Evolutionary conservation across 1,140 invertebrate species (phyloP).

Genomic region (Daktulosphaira vitifoliae): DNA sequence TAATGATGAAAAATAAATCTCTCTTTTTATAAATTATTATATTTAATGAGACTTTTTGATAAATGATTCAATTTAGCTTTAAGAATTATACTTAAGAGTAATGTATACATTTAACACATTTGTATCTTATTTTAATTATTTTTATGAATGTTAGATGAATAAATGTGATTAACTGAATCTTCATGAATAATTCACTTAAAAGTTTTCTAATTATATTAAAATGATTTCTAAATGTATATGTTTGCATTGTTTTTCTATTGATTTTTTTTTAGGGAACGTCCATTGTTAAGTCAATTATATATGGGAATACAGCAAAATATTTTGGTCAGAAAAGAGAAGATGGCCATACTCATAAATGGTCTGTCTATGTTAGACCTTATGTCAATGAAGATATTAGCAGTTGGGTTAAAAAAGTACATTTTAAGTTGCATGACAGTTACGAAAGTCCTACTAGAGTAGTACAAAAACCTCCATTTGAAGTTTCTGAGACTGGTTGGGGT

Average conservation of each 20-base stretch:
- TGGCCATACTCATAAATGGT: constrained; percentile 99
- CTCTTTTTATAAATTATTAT: neutral
- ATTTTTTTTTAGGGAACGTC: constrained; percentile 61
- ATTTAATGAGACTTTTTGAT: no score
- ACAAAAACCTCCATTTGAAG: constrained; percentile 91
- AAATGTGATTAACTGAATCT: neutral
- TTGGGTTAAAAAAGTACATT: constrained; percentile 95
- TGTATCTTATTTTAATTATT: neutral
- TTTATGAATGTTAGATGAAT: neutral
- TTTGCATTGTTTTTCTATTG: no score
- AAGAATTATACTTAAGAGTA: no score
- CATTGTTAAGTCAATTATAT: constrained; percentile 93
- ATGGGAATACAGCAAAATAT: constrained; percentile 90
- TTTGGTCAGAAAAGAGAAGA: constrained; percentile 98
- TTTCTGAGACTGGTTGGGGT: constrained; percentile 98
- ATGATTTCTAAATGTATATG: no score
- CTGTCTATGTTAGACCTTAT: constrained; percentile 93
- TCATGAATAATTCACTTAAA: neutral
- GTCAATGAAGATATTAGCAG: constrained; percentile 86
- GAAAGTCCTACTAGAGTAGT: constrained; percentile 87
- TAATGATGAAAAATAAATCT: no score
- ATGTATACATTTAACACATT: no score
- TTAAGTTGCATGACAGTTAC: constrained; percentile 97
- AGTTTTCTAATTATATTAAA: no score
- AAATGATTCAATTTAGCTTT: no score